A percentile compares a stretch with the other conserved stretches of the same genome.
Conservation (phyloP, 2,797 vertebrate species). For the Bradypodion ventrale region DNA sequence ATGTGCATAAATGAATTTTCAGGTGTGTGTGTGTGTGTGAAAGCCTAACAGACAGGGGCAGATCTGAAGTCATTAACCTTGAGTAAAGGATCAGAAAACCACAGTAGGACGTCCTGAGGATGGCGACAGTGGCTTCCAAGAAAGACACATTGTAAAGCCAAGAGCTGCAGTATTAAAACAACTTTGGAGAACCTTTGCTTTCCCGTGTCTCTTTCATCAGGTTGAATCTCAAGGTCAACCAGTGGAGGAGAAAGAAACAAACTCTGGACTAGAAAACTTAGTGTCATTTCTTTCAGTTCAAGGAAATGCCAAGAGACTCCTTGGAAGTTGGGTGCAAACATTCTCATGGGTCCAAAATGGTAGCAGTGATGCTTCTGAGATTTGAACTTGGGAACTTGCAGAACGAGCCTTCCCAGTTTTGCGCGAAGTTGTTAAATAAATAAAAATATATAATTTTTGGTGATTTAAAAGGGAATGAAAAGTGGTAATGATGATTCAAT, state of each 20-base stretch:
- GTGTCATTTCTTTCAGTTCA: not conserved
- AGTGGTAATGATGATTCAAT: too few relatives aligned
- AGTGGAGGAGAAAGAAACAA: not conserved
- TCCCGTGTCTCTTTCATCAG: rapidly evolving
- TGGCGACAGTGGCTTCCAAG: not conserved
- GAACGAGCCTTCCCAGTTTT: too few relatives aligned
- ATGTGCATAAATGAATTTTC: too few relatives aligned
- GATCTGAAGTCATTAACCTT: not conserved
- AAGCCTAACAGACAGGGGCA: not conserved
- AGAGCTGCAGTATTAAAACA: constrained; percentile 70
- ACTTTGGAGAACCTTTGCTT: constrained; percentile 25
- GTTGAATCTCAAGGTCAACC: not conserved
- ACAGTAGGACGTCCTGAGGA: not conserved
- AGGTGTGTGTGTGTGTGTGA: too few relatives aligned
- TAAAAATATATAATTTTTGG: too few relatives aligned
- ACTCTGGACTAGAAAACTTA: not conserved
- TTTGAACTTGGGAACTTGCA: too few relatives aligned
- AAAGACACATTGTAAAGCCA: not conserved
- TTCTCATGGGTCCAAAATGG: too few relatives aligned
- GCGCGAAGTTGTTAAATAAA: too few relatives aligned
- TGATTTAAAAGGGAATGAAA: too few relatives aligned
- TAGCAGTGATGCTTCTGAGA: too few relatives aligned
- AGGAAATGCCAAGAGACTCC: not conserved
- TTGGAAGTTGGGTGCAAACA: too few relatives aligned
- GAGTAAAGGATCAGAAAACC: not conserved